Base-by-base conservation (phyloP, 92 coral and sea anemone genomes). In the Actinernus sp. region DNA sequence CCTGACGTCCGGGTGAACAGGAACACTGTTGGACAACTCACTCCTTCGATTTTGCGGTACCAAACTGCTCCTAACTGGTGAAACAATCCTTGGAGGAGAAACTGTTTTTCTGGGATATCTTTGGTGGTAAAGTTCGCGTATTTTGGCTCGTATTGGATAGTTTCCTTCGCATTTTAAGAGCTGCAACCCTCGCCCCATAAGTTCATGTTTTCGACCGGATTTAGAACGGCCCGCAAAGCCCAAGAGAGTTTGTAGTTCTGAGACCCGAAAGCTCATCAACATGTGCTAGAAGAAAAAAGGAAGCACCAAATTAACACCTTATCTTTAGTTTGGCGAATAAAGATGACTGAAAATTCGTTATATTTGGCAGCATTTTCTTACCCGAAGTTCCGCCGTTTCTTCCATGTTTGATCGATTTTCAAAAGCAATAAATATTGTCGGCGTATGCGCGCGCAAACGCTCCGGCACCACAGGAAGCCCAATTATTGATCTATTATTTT, bases 161-260 rank as follows among this genome's bases (percentile, higher is more conserved):
- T 89, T 92, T 54, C 94, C 91, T 58, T 94, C 98, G 57, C 95
- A 80, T 87, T 94, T 94, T 46, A 94, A 48, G 76, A 94, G 68
- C 68, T 94, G 97, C 50, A 94, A 71, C 22, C 97, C 97, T 43
- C 98, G 85, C 10, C 98, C 98, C 97, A 94, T 78, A 16, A 94
- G 84, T 63, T 94, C 97, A 22, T 91, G 97, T 65, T 94, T 94
- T 83, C 98, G 78, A 33, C 98, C 98, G 49, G 98, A 83, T 53
- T 91, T 94, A 1, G 98, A 94, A 26, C 98, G 97, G 40, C 93
- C 97, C 56, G 97, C 98, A 76, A 79, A 94, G 61, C 97, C 98
- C 23, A 94, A 72, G 26, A 94, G 64, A 43, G 83, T 82, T 61
- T 94, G 98, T 33, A 94, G 92, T 63, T 94, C 98, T 16, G 98